Percentiles rank a stretch among this genome's conserved stretches.
Evolutionary conservation across 2,113 vertebrate species (phyloP).

Genomic region (Typhlomys cinereus): DNA sequence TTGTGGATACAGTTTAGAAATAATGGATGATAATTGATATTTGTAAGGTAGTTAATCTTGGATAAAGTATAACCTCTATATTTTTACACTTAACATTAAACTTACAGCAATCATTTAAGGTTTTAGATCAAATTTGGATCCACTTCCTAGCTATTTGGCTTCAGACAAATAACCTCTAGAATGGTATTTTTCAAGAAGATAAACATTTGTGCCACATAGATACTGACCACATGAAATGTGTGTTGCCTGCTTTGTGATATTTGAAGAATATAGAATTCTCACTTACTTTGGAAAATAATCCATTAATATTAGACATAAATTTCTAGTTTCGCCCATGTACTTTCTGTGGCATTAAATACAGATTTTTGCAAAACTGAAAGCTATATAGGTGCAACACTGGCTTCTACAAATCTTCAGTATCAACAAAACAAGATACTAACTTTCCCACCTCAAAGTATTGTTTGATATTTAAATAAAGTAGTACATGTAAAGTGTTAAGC

Average conservation of each 20-base stretch:
- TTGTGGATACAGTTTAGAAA: background rate
- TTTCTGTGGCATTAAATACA: slow-evolving; percentile 29
- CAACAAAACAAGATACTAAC: background rate
- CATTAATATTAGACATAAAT: background rate
- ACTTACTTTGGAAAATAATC: background rate
- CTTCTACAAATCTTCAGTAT: background rate
- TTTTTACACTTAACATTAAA: slow-evolving; percentile 13
- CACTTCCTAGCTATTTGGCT: background rate
- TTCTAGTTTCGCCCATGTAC: background rate
- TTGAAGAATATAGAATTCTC: background rate
- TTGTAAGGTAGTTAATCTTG: background rate
- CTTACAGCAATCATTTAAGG: background rate
- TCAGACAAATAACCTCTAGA: background rate
- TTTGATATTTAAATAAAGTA: slow-evolving; percentile 39
- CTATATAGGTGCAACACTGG: background rate
- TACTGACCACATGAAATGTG: background rate
- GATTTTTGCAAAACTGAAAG: background rate
- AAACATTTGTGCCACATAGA: background rate
- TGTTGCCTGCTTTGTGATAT: background rate
- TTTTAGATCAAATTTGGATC: background rate
- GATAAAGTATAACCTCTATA: background rate
- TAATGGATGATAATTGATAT: background rate
- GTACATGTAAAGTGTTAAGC: background rate
- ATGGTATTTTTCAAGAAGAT: background rate
- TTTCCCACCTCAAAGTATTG: background rate